Evolutionary conservation across 2,888 invertebrate species (phyloP), one percentile per base, ranked within the genome.

Genomic region (Lordiphosa andalusiaca): DNA sequence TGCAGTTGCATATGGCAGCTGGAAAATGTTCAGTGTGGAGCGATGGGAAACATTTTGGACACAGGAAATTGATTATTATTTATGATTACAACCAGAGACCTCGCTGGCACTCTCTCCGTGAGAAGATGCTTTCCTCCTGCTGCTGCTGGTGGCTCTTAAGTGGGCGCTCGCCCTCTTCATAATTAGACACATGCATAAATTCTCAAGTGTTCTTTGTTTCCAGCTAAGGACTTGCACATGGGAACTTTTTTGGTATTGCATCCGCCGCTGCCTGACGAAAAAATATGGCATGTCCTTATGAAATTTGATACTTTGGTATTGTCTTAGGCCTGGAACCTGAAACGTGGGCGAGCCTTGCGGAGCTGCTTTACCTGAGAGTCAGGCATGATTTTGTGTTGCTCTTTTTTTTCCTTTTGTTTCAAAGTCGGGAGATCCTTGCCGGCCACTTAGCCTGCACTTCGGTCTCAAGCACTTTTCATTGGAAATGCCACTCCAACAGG

Each of bases 61-160:
- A 67, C 80, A 84, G 80, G 85, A 80, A 80, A 80, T 80, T 80
- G 85, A 80, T 84, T 80, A 80, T 80, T 84, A 80, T 80, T 80
- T 80, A 82, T 84, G 85, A 80, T 80, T 80, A 63, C 81, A 60
- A 57, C 58, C 41, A 66, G 40, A 66, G 46, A 35, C 50, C 38
- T 63, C 38, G 23, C 59, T 30, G 33, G 36, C 13, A 2, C 44
- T 12, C 16, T 50, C 57, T 63, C n/a, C 9, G 12, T 49, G 37
- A 54, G 30, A 52, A 58, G 40, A 54, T 40, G 33, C 25, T 23
- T 39, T 46, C 30, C 52, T 35, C 12, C 50, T 46, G 48, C 36
- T 44, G 48, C 36, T 44, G 76, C 75, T 67, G 69, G 53, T 72
- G 66, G 50, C 66, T 53, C 66, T 82, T 62, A 68, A 82, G 83